These are phyloP conservation scores for Scaptomyza cyrtandrae DNA, from an alignment of 2,888 invertebrate genomes.

Conservation along the genomic window DNA sequence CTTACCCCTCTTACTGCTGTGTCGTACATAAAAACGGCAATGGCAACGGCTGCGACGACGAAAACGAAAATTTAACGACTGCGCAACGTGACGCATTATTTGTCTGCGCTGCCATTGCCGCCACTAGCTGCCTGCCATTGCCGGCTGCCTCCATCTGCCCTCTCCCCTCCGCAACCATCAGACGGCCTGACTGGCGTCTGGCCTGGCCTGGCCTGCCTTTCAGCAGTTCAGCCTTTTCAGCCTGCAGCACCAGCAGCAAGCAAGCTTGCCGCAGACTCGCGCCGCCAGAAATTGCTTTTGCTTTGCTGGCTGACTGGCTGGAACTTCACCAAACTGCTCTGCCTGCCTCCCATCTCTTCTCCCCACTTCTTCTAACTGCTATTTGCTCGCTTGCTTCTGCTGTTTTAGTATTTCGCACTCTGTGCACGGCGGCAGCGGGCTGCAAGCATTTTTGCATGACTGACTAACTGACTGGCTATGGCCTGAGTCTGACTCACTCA, in stretches of 20 bases:
- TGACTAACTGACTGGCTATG: constrained; percentile 64
- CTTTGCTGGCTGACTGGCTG: constrained; percentile 59
- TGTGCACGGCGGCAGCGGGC: constrained; percentile 61
- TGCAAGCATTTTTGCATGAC: constrained; percentile 68
- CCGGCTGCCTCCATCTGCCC: constrained; percentile 13
- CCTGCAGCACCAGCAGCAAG: constrained; percentile 38
- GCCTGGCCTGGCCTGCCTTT: constrained; percentile 61
- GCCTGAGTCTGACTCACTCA: constrained; percentile 69
- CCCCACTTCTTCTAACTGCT: constrained; percentile 18
- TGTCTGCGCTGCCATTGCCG: constrained; percentile 61
- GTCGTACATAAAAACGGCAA: constrained; percentile 74
- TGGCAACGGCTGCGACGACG: constrained; percentile 56
- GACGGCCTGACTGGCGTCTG: constrained; percentile 55
- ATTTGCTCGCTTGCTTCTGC: constrained; percentile 46
- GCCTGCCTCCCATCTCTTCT: constrained; percentile 6
- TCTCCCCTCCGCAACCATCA: neutral
- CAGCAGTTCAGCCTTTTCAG: constrained; percentile 53
- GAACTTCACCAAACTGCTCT: constrained; percentile 42
- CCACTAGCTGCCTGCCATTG: constrained; percentile 26
- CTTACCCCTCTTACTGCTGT: constrained; percentile 33
- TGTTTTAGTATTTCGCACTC: constrained; percentile 77
- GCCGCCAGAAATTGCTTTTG: constrained; percentile 75
- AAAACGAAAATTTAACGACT: constrained; percentile 79
- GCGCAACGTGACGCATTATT: constrained; percentile 78
- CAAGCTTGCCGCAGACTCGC: constrained; percentile 67